phyloP scores from a whole-genome alignment of 2,797 vertebrate species.

The Sebastes steindachneri region DNA sequence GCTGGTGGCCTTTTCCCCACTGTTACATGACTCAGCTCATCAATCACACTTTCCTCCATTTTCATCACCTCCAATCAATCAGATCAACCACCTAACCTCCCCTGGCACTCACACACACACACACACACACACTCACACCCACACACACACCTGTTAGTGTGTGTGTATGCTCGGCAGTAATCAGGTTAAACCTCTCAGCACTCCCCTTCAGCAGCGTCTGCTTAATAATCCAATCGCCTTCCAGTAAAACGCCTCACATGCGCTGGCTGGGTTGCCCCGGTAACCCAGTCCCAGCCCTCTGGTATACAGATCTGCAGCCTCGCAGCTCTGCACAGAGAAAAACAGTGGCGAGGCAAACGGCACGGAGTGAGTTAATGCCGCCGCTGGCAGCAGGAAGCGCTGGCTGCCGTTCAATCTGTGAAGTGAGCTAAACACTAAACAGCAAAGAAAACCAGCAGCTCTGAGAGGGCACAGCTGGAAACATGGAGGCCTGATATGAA shows the following conservation, averaged over 20 bases:
- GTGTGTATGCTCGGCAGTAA: constrained; percentile 43
- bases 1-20: constrained; percentile 11
- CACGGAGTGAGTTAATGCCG: constrained; percentile 8
- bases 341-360: neutral
- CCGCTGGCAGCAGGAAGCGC: constrained; percentile 15
- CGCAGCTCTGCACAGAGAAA: neutral
- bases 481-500: neutral
- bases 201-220: constrained; percentile 49
- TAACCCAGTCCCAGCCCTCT: constrained; percentile 54
- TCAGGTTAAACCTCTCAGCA: constrained; percentile 74
- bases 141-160: neutral
- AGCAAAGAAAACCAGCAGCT: neutral
- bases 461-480: neutral
- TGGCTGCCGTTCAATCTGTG: constrained; percentile 11
- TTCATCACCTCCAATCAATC: constrained; percentile 55
- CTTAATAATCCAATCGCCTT: constrained; percentile 76
- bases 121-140: neutral
- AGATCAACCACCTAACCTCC: constrained; percentile 34
- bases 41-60: constrained; percentile 43
- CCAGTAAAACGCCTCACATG: constrained; percentile 61
- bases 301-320: constrained; percentile 13
- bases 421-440: constrained; percentile 6
- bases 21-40: constrained; percentile 24
- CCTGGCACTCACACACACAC: constrained; percentile 26
- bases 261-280: constrained; percentile 60